These are phyloP conservation scores for Ariolimax columbianus DNA, from an alignment of 2,888 invertebrate genomes.

Conservation along the genomic window DNA sequence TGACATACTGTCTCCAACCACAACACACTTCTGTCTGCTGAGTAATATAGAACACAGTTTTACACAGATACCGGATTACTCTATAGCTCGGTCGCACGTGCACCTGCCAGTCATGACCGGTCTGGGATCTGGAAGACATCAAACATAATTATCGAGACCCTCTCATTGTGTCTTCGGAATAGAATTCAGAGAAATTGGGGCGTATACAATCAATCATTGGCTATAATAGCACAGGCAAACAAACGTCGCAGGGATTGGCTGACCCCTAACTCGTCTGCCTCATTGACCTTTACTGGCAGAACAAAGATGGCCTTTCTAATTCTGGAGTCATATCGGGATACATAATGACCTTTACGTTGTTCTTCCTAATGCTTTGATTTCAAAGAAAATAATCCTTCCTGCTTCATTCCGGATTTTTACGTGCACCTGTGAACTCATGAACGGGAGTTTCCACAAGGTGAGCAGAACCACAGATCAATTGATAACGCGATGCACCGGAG, in stretches of 20 bases:
- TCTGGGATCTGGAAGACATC: neutral
- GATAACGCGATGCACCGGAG: conserved; percentile 32
- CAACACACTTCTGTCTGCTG: too few relatives aligned
- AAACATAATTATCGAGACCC: neutral
- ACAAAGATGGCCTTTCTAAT: conserved; percentile 14
- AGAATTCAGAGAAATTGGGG: neutral
- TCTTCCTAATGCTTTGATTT: conserved; percentile 20
- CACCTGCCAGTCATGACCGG: neutral
- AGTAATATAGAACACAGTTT: too few relatives aligned
- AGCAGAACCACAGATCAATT: conserved; percentile 19
- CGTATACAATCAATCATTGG: conserved; percentile 11
- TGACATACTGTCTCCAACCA: too few relatives aligned
- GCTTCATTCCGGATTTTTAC: neutral
- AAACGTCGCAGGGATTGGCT: conserved; percentile 4
- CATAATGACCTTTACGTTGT: conserved; percentile 22
- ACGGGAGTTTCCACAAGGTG: conserved; percentile 9
- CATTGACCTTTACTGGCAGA: conserved; percentile 15
- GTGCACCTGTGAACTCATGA: conserved; percentile 23
- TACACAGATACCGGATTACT: neutral
- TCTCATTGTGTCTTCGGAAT: neutral
- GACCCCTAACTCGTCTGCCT: conserved; percentile 7
- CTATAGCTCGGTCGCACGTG: neutral
- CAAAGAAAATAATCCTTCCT: conserved; percentile 3
- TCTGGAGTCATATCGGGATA: neutral
- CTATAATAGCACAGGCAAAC: neutral